phyloP scores from a whole-genome alignment of 2,888 invertebrate genomes.

The Abrostola triplasia region DNA sequence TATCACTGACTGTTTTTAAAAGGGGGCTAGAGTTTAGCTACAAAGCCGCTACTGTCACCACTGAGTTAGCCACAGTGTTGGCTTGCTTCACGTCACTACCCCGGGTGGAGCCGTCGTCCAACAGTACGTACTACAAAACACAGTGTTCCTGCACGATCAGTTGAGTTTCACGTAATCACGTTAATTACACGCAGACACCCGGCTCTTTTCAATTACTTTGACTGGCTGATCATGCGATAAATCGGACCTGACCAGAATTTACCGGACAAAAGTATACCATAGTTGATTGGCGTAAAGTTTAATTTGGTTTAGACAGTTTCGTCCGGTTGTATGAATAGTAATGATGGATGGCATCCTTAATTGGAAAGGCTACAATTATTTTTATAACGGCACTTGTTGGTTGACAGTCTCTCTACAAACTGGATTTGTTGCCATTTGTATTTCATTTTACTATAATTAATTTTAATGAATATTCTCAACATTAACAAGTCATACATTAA shows the following conservation, averaged over 20 bases:
- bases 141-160: conserved; percentile 36
- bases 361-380: conserved; percentile 56
- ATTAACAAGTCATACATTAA: too few relatives aligned
- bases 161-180: conserved; percentile 40
- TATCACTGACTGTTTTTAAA: too few relatives aligned
- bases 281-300: conserved; percentile 7
- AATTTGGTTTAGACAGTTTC: conserved; percentile 7
- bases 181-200: conserved; percentile 48
- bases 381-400: conserved; percentile 48
- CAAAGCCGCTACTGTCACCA: too few relatives aligned
- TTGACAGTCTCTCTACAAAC: conserved; percentile 21
- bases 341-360: conserved; percentile 53
- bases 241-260: conserved; percentile 20
- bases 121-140: conserved; percentile 23
- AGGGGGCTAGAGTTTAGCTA: too few relatives aligned
- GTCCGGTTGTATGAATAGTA: conserved; percentile 33
- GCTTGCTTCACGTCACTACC: background rate
- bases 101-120: conserved; percentile 12
- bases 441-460: background rate
- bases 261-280: conserved; percentile 2
- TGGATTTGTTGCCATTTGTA: conserved; percentile 6
- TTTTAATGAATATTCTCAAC: background rate
- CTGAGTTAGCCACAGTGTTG: too few relatives aligned
- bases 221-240: conserved; percentile 47
- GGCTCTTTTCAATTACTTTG: conserved; percentile 38